phyloP scores from a whole-genome alignment of 2,113 vertebrate genomes.

The Ceuthmochares aereus region DNA sequence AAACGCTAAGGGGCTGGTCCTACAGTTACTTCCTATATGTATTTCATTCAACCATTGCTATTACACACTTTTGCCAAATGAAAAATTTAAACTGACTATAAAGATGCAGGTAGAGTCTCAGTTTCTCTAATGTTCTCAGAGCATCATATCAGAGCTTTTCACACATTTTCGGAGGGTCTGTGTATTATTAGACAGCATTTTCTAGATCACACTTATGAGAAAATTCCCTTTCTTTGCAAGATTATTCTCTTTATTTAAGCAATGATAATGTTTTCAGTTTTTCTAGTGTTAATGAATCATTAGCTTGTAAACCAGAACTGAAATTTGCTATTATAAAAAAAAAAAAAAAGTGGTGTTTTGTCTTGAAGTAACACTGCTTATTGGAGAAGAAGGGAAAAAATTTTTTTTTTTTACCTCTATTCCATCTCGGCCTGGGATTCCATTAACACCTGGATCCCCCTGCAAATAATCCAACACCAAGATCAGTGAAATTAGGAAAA shows the following conservation, averaged over 20 bases:
- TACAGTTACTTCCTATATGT: not conserved
- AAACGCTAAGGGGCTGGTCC: not conserved
- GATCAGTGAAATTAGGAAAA: not conserved
- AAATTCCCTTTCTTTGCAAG: not conserved
- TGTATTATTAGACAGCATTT: not conserved
- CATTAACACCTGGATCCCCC: slow-evolving; percentile 87
- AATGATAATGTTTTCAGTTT: not conserved
- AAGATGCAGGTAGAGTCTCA: not conserved
- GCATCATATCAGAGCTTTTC: not conserved
- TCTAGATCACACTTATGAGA: not conserved
- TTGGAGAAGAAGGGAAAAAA: not conserved
- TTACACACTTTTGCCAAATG: not conserved
- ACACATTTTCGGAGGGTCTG: not conserved
- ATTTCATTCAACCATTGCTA: not conserved
- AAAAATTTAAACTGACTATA: not conserved
- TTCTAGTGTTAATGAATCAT: not conserved
- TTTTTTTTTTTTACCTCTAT: slow-evolving; percentile 78
- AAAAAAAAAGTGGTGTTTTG: not conserved
- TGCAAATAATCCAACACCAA: slow-evolving; percentile 51
- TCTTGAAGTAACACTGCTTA: not conserved
- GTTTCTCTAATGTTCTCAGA: not conserved
- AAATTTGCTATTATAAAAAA: not conserved
- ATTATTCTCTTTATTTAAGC: not conserved
- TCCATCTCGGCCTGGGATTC: slow-evolving; percentile 85
- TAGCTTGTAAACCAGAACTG: not conserved